Conservation (phyloP, 2,113 vertebrate species). For the Aspiorhynchus laticeps region DNA sequence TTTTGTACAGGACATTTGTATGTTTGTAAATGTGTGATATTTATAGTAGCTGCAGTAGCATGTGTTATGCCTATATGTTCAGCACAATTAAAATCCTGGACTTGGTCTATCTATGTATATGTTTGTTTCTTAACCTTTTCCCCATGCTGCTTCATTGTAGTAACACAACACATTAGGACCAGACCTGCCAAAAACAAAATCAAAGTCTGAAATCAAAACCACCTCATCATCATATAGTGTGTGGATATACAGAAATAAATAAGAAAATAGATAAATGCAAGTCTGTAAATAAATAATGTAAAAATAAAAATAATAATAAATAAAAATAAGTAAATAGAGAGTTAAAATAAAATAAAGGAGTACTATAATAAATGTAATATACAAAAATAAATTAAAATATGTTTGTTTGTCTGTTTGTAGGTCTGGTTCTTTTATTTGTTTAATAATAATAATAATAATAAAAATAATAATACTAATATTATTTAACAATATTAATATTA, state of each 20-base stretch:
- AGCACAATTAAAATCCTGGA: not conserved
- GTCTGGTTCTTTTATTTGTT: no score
- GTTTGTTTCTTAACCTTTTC: not conserved
- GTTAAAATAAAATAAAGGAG: no score
- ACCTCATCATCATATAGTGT: not conserved
- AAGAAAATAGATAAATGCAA: not conserved
- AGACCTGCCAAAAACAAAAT: not conserved
- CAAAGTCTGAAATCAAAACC: not conserved
- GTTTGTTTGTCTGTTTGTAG: no score
- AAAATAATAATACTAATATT: no score
- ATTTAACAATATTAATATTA: no score
- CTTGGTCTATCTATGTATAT: not conserved
- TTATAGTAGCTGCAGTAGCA: not conserved
- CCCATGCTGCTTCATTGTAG: not conserved
- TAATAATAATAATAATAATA: no score
- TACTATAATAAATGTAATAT: no score
- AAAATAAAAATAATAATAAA: no score
- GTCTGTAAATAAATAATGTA: not conserved
- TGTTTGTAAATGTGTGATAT: not conserved
- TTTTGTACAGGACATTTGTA: not conserved
- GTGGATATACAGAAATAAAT: not conserved
- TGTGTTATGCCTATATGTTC: not conserved
- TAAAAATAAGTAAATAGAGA: no score
- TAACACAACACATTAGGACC: not conserved
- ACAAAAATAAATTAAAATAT: no score